Evolutionary conservation across 2,113 vertebrate genomes (phyloP), one percentile per base, ranked within the genome.

Genomic region (Pteronura brasiliensis): DNA sequence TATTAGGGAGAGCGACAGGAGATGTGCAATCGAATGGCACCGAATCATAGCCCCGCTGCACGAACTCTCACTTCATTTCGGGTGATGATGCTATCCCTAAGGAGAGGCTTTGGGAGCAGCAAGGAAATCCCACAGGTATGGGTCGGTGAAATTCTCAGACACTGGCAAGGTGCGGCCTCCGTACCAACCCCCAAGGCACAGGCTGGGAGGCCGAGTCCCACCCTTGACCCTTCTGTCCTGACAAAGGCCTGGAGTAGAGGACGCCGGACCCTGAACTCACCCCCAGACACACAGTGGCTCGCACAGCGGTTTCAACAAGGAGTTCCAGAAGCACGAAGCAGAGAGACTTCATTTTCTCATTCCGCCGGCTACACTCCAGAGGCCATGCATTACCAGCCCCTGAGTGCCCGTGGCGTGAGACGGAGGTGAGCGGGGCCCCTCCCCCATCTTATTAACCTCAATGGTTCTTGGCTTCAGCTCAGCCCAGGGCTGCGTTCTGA

Each of bases 281-380:
- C 86, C 25, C 4, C 12, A 42, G 42, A 57, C 4, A 8, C 36
- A 34, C 4, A 1, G 7, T 0, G 20, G n/a, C 20, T 23, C 0
- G 21, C 7, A 23, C 4, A 61, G 69, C 71, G 6, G 69, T 34
- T n/a, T 44, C 52, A 57, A 61, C 39, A 44, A 44, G 42, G 23
- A 23, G 5, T 8, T 59, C 1, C 34, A 49, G 65, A 12, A 39
- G 85, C 31, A 55, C 1, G 11, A 20, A 59, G 13, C 34, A 9
- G 14, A 18, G 36, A 9, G 21, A 4, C 20, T 12, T 7, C 1
- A 7, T 13, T 36, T 61, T 11, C 31, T 13, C 18, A 1, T 27
- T 27, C 31, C 1, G 13, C 36, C 25, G 5, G 52, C 87, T 31
- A 10, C 6, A 23, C 69, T 34, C 27, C 52, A 0, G 12, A 61